Conservation (phyloP, 2,888 invertebrate species). For the Drosophila anceps region DNA sequence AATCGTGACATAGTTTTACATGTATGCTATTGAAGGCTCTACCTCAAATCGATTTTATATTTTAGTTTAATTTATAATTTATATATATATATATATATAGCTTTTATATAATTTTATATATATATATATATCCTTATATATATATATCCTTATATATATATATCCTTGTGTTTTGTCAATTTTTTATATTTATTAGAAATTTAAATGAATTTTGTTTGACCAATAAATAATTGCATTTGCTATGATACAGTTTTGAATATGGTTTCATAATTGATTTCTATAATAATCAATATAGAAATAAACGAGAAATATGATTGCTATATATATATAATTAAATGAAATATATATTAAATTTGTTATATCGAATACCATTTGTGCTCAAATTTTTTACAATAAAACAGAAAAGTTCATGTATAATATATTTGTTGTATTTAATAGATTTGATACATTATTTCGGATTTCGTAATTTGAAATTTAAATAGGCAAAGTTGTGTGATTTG, state of each 20-base stretch:
- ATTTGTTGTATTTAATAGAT: background rate
- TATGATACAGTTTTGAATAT: background rate
- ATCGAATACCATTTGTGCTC: background rate
- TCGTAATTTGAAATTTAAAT: background rate
- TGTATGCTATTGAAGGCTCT: slow-evolving; percentile 18
- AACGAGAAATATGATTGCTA: background rate
- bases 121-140: background rate
- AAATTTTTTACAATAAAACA: background rate
- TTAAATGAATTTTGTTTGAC: slow-evolving; percentile 15
- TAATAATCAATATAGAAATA: background rate
- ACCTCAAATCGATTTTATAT: slow-evolving; percentile 9
- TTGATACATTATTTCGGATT: background rate
- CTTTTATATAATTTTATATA: no score
- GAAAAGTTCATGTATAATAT: background rate
- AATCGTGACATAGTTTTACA: background rate
- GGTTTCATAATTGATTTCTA: background rate
- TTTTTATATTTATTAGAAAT: slow-evolving; percentile 8
- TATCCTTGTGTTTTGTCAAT: background rate
- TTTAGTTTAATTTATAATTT: background rate
- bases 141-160: background rate
- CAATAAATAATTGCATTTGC: slow-evolving; percentile 25
- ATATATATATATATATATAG: no score
- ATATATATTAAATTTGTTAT: background rate
- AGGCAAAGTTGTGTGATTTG: no score
- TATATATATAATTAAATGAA: background rate